A percentile compares a stretch with the other conserved stretches of the same genome.
These are phyloP conservation scores for Paragorgia papillata DNA, from an alignment of 92 coral and sea anemone genomes.

Conservation along the genomic window DNA sequence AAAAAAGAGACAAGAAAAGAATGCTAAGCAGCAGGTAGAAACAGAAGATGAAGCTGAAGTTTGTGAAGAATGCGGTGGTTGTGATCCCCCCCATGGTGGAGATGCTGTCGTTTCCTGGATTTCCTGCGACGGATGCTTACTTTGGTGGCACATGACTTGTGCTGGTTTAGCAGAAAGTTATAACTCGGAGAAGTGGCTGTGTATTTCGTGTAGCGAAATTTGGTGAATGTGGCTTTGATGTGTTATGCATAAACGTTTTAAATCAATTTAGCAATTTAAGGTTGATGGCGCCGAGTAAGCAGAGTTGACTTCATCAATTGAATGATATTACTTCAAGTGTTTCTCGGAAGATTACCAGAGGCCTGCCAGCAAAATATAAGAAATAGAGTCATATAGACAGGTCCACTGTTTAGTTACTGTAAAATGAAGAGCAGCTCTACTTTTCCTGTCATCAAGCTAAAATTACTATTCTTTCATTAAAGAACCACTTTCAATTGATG, in stretches of 20 bases:
- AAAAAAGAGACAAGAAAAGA: conserved; percentile 27
- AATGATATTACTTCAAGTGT: conserved; percentile 11
- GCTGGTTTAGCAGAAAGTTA: conserved; percentile 15
- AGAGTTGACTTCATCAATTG: not conserved
- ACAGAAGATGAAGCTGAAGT: not conserved
- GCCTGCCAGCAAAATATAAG: not conserved
- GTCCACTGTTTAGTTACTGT: no score
- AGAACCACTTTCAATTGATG: no score
- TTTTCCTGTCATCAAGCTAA: no score
- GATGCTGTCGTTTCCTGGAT: conserved; percentile 24
- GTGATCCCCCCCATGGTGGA: conserved; percentile 34
- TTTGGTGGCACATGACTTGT: conserved; percentile 42
- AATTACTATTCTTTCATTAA: no score
- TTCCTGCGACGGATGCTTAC: conserved; percentile 40
- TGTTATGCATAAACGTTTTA: not conserved
- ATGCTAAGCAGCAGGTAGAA: conserved; percentile 1
- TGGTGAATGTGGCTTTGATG: conserved; percentile 32
- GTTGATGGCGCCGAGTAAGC: not conserved
- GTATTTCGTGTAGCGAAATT: conserved; percentile 34
- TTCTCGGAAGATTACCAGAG: not conserved
- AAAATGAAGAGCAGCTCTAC: no score
- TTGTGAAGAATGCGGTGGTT: conserved; percentile 21
- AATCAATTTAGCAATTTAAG: not conserved
- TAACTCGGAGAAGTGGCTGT: conserved; percentile 25
- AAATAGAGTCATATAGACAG: no score